Conservation (phyloP, 2,113 vertebrate species). For the Oxyruncus cristatus region DNA sequence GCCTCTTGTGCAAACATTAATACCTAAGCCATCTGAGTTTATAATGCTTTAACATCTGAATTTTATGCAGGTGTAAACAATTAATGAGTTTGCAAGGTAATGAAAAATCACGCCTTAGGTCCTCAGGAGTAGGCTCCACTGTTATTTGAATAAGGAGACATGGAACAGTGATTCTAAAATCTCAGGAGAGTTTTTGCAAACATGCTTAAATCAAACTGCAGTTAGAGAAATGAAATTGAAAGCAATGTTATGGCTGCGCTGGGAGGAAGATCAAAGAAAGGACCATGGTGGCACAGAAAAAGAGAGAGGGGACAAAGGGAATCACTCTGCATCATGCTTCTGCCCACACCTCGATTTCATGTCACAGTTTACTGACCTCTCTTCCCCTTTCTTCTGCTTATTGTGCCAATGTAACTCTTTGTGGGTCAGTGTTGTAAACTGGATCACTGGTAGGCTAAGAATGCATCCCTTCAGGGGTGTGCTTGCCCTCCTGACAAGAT, state of each 20-base stretch:
- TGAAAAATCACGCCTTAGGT: background rate
- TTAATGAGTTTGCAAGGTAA: background rate
- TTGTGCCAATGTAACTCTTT: background rate
- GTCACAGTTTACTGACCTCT: background rate
- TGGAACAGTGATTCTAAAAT: background rate
- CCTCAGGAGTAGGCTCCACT: background rate
- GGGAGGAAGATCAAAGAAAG: background rate
- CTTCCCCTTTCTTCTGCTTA: background rate
- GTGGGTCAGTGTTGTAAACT: background rate
- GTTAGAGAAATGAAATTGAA: background rate
- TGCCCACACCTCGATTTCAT: background rate
- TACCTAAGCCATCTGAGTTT: background rate
- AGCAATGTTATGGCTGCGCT: background rate
- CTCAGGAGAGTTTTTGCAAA: background rate
- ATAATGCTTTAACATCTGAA: background rate
- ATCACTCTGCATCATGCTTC: background rate
- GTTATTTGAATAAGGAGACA: background rate
- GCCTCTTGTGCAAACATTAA: background rate
- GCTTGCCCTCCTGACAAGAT: background rate
- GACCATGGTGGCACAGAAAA: background rate
- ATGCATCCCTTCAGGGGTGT: background rate
- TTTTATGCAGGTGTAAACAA: background rate
- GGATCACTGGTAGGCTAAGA: background rate
- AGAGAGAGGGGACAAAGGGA: background rate
- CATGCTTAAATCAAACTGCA: background rate